A percentile compares a stretch with the other conserved stretches of the same genome.
Conservation (phyloP, 2,113 vertebrate genomes). For the Saccopteryx leptura region DNA sequence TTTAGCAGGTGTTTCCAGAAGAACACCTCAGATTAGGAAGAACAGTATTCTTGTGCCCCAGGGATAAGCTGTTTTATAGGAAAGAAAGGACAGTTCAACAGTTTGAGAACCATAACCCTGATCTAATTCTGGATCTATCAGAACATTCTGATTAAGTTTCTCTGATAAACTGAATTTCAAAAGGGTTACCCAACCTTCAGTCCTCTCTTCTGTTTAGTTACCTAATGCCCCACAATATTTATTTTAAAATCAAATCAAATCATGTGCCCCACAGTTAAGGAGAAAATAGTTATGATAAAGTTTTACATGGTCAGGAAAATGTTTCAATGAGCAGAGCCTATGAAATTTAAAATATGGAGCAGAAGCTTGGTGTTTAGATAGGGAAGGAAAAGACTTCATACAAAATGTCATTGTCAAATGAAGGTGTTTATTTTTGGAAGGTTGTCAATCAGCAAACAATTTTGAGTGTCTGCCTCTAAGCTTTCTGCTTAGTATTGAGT, state of each 20-base stretch:
- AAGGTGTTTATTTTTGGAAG: not conserved
- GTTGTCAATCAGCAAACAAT: not conserved
- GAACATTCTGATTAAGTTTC: not conserved
- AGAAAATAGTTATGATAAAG: not conserved
- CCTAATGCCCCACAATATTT: rapidly evolving
- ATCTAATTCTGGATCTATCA: not conserved
- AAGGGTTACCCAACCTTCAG: not conserved
- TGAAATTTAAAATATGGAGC: not conserved
- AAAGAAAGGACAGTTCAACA: not conserved
- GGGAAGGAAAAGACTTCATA: not conserved
- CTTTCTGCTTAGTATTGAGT: not conserved
- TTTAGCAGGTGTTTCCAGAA: not conserved
- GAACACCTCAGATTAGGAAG: not conserved
- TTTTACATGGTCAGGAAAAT: not conserved
- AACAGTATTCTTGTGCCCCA: rapidly evolving
- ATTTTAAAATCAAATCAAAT: not conserved
- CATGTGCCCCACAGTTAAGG: rapidly evolving
- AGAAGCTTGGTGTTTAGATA: not conserved
- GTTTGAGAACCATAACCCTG: not conserved
- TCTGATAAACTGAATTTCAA: not conserved
- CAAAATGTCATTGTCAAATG: not conserved
- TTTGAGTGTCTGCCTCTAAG: not conserved
- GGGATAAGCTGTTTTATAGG: not conserved
- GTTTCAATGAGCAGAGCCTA: not conserved
- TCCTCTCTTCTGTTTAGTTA: not conserved